Percentiles rank a stretch among this genome's conserved stretches.
Evolutionary conservation across 2,797 vertebrate species (phyloP).

Genomic region (Pseudotriccus pelzelni): DNA sequence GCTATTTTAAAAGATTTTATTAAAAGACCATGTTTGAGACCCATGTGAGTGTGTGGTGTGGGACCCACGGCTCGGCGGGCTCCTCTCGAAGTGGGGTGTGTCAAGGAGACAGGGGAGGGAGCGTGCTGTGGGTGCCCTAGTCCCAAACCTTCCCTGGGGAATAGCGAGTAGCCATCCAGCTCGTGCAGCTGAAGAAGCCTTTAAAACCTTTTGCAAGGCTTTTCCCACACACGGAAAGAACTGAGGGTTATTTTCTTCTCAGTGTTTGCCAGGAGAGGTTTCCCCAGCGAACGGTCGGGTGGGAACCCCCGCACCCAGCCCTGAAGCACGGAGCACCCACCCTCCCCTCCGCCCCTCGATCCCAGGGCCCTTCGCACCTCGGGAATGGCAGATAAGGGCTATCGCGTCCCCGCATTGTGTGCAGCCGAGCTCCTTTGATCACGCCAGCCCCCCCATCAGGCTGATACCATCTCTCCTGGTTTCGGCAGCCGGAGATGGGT

Average conservation of each 20-base stretch:
- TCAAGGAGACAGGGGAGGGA: not conserved
- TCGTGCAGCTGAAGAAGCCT: not conserved
- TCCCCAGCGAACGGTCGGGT: not conserved
- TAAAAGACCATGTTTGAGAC: slow-evolving; percentile 67
- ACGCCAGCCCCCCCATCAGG: not conserved
- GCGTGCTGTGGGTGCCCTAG: not conserved
- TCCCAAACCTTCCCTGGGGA: not conserved
- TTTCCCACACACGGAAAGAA: not conserved
- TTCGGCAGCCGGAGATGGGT: slow-evolving; percentile 17
- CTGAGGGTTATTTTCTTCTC: not conserved
- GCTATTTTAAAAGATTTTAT: slow-evolving; percentile 69
- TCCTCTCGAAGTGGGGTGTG: accelerated
- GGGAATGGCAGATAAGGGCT: slow-evolving; percentile 35
- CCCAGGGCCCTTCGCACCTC: slow-evolving; percentile 34
- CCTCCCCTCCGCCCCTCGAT: not conserved
- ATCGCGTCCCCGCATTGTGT: slow-evolving; percentile 23
- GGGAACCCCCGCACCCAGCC: not conserved
- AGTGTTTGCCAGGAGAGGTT: not conserved
- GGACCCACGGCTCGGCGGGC: not conserved
- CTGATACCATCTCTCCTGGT: slow-evolving; percentile 53
- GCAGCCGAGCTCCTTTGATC: slow-evolving; percentile 44
- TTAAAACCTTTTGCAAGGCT: not conserved
- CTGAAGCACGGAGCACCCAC: not conserved
- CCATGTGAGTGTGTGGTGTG: slow-evolving; percentile 18
- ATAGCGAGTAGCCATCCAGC: not conserved